phyloP scores from a whole-genome alignment of 2,113 vertebrate genomes.

The Dipodomys stephensi region DNA sequence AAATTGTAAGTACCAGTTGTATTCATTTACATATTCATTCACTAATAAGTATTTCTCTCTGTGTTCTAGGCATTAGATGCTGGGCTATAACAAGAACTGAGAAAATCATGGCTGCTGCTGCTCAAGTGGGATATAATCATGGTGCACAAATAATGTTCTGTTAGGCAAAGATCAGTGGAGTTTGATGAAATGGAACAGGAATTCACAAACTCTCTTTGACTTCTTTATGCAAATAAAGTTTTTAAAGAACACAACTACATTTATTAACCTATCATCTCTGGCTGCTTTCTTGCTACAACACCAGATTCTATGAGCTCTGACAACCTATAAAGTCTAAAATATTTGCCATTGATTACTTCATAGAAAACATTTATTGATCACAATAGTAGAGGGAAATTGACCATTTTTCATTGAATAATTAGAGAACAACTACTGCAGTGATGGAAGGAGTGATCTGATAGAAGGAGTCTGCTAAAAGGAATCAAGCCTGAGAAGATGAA shows the following conservation, averaged over 20 bases:
- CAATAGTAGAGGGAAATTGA: not conserved
- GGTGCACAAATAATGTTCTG: not conserved
- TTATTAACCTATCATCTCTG: slow-evolving; percentile 12
- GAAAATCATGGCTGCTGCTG: not conserved
- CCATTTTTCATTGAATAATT: not conserved
- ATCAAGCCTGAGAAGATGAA: not conserved
- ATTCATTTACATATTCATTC: not conserved
- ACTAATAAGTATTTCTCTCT: not conserved
- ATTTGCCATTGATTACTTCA: not conserved
- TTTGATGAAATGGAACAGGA: not conserved
- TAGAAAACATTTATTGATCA: not conserved
- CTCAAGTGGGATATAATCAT: not conserved
- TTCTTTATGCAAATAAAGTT: slow-evolving; percentile 53
- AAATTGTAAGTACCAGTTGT: not conserved
- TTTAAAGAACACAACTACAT: not conserved
- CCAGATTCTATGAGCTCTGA: not conserved
- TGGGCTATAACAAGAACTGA: not conserved
- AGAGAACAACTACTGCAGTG: not conserved
- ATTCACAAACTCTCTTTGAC: not conserved
- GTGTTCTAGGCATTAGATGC: not conserved
- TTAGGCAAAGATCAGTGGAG: not conserved
- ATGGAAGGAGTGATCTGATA: not conserved
- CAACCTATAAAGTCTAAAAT: not conserved
- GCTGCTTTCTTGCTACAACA: not conserved
- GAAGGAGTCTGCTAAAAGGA: not conserved